A percentile compares a stretch with the other conserved stretches of the same genome.
Evolutionary conservation across 2,888 invertebrate genomes (phyloP).

Genomic region (Cataglyphis albicans): DNA sequence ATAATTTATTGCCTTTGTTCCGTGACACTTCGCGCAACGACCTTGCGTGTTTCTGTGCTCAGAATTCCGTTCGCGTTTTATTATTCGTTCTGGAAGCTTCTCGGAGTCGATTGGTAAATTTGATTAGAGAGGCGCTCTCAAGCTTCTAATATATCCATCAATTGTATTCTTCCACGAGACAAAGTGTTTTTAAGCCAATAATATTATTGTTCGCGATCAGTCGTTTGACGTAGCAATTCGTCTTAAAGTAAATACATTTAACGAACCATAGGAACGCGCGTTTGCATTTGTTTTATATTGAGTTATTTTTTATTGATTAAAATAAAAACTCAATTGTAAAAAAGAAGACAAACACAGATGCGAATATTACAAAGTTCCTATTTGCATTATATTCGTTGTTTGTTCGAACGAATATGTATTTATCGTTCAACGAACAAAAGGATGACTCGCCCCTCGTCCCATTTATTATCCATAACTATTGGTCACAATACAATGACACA

Average conservation of each 20-base stretch:
- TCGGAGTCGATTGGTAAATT: slow-evolving; percentile 43
- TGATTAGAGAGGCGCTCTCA: slow-evolving; percentile 27
- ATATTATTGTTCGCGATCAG: neutral
- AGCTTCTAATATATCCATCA: slow-evolving; percentile 9
- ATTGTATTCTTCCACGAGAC: slow-evolving; percentile 45
- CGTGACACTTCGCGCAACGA: neutral
- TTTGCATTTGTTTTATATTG: neutral
- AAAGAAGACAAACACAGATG: neutral
- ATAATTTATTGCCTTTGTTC: slow-evolving; percentile 23
- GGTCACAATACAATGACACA: neutral
- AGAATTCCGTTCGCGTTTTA: slow-evolving; percentile 20
- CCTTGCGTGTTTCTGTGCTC: slow-evolving; percentile 31
- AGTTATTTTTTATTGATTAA: neutral
- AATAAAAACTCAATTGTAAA: neutral
- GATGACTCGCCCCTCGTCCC: neutral
- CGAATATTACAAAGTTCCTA: neutral
- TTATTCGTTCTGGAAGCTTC: slow-evolving; percentile 41
- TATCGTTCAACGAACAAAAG: neutral
- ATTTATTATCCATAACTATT: neutral
- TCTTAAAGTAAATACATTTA: neutral
- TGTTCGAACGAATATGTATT: neutral
- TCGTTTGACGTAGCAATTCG: neutral
- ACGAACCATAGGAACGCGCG: neutral
- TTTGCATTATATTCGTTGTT: neutral
- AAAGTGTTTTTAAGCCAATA: slow-evolving; percentile 5